Conservation (phyloP, 2,888 invertebrate species). For the Amorpha juglandis region DNA sequence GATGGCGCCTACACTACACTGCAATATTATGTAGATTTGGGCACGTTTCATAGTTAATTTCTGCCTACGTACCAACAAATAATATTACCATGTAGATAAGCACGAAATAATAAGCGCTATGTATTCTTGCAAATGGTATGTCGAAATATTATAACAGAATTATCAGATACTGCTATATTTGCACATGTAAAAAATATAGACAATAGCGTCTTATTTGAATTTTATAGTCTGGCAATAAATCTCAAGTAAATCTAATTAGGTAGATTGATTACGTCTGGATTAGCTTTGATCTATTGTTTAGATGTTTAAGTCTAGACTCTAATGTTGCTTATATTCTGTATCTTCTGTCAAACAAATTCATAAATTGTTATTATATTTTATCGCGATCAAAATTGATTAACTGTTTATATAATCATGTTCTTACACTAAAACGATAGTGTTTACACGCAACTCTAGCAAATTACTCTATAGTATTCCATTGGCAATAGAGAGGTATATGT, state of each 20-base stretch:
- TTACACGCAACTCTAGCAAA: constrained; percentile 22
- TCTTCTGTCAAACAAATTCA: no score
- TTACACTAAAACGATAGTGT: constrained; percentile 9
- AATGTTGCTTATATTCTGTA: no score
- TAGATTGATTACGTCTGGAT: no score
- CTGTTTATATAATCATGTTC: neutral
- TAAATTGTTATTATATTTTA: no score
- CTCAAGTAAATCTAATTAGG: no score
- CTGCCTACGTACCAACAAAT: constrained; percentile 6
- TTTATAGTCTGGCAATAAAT: no score
- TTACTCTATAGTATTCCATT: constrained; percentile 26
- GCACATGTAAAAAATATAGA: no score
- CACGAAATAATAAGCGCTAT: neutral
- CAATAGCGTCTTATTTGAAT: no score
- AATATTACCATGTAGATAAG: neutral
- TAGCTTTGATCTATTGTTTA: no score
- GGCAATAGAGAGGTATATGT: constrained; percentile 26
- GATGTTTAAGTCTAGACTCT: no score
- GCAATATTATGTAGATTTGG: constrained; percentile 29
- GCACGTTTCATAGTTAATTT: constrained; percentile 23
- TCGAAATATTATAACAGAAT: no score
- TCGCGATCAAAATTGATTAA: neutral
- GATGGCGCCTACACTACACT: constrained; percentile 74
- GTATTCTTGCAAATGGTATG: neutral
- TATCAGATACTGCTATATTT: no score